Base-by-base conservation (phyloP, 1,140 invertebrate genomes). In the Trinorchestia longiramus region DNA sequence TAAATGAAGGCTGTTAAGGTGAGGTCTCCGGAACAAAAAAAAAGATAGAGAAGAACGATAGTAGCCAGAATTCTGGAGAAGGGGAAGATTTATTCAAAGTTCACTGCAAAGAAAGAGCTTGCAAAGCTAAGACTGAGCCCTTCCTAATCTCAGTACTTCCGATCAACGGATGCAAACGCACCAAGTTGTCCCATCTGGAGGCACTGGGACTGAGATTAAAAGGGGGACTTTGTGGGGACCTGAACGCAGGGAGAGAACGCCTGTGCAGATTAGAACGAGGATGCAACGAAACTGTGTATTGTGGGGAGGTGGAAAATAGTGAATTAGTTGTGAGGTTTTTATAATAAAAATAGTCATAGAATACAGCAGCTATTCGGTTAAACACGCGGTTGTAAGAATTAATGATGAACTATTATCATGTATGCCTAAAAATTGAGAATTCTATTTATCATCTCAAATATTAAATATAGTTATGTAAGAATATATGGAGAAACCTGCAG, bases 131-230 rank as follows among this genome's bases (percentile, higher is more conserved):
- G 43, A 3, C n/a, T 17, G 88, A 90, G 88, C 43, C 88, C 11
- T 41, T 42, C 88, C 88, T 90, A 90, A 90, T 90, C 88, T 90
- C 88, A 42, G n/a, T 41, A 41, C 88, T 43, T 90, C 88, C 88
- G 88, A 90, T 90, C 41, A 90, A 90, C 88, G 88, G 88, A 90
- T 90, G 88, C 88, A 90, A 90, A 90, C 88, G 88, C 41, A 41
- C 88, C 88, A 90, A 90, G 88, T 90, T 90, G 88, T 28, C 28
- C 41, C 88, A 90, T 90, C 88, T 0, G 4, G 28, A 28, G 41
- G n/a, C 43, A 8, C 88, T 8, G n/a, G 28, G 43, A 15, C 88
- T 43, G 6, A 28, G 88, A 90, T 90, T 90, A 90, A 90, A 90
- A 90, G 41, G n/a, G 88, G 28, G 36, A 41, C 8, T 90, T 42